Percentiles rank a stretch among this genome's conserved stretches.
Conservation (phyloP, 1,140 invertebrate genomes). For the Spodoptera frugiperda region DNA sequence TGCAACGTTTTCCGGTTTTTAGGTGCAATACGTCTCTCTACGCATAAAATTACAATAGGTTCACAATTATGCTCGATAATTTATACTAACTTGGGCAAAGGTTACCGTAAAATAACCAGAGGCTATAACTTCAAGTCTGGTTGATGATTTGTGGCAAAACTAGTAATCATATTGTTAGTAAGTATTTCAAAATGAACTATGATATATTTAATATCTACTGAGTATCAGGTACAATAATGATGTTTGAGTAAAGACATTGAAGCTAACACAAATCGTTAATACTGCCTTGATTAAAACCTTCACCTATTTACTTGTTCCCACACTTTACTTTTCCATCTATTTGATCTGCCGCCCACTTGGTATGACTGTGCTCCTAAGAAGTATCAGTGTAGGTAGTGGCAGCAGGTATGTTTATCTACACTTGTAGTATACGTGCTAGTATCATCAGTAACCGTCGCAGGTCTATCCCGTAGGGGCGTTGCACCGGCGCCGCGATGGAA, state of each 20-base stretch:
- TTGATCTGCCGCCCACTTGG: conserved; percentile 35
- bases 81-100: not conserved
- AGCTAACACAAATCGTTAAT: conserved; percentile 21
- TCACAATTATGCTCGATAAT: not conserved
- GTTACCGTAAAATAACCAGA: not conserved
- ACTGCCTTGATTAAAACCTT: conserved; percentile 51
- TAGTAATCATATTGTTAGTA: no score
- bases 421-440: conserved; percentile 44
- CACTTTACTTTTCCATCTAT: conserved; percentile 37
- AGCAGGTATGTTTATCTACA: conserved; percentile 44
- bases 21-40: conserved; percentile 40
- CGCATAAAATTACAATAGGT: conserved; percentile 5
- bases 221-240: no score
- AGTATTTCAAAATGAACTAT: no score
- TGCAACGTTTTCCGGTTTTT: conserved; percentile 64
- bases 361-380: conserved; percentile 6
- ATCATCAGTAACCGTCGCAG: conserved; percentile 75
- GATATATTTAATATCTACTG: no score
- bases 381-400: conserved; percentile 40
- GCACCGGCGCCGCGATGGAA: conserved; percentile 77
- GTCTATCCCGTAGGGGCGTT: conserved; percentile 76
- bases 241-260: conserved; percentile 1
- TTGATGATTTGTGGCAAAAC: no score
- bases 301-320: conserved; percentile 50
- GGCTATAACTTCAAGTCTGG: not conserved